Evolutionary conservation across 2,113 vertebrate species (phyloP).

Genomic region (Amblyornis subalaris): DNA sequence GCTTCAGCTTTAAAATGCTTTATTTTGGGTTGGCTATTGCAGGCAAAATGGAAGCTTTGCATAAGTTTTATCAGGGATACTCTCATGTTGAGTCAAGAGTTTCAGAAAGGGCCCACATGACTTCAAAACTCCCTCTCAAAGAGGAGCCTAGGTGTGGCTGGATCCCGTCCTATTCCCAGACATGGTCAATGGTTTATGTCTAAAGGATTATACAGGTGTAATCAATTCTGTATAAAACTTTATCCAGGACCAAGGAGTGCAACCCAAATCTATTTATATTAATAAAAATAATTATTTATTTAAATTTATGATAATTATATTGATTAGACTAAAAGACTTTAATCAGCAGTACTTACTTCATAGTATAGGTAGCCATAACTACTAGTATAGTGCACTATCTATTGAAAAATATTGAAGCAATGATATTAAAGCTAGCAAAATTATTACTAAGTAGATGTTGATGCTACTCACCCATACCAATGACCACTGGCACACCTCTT

Average conservation of each 20-base stretch:
- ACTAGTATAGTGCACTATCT: not conserved
- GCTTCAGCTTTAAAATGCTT: not conserved
- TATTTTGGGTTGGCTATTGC: rapidly evolving
- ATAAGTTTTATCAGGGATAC: not conserved
- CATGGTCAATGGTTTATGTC: not conserved
- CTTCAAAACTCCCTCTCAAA: not conserved
- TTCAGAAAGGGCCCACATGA: not conserved
- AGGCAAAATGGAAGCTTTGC: not conserved
- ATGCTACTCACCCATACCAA: not conserved
- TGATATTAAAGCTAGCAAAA: not conserved
- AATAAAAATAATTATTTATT: not conserved
- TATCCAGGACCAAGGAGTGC: not conserved
- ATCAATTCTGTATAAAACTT: not conserved
- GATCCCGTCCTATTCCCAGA: not conserved
- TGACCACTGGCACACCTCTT: not conserved
- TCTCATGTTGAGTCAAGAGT: not conserved
- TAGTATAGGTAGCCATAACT: too few relatives aligned
- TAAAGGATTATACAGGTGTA: not conserved
- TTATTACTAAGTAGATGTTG: not conserved
- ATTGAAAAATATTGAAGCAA: not conserved
- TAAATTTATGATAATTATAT: not conserved
- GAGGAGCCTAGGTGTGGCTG: not conserved
- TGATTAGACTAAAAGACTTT: not conserved
- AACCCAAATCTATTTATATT: not conserved
- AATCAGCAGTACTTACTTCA: not conserved